Conservation (phyloP, 2,797 vertebrate genomes). For the Trematocara caparti region DNA sequence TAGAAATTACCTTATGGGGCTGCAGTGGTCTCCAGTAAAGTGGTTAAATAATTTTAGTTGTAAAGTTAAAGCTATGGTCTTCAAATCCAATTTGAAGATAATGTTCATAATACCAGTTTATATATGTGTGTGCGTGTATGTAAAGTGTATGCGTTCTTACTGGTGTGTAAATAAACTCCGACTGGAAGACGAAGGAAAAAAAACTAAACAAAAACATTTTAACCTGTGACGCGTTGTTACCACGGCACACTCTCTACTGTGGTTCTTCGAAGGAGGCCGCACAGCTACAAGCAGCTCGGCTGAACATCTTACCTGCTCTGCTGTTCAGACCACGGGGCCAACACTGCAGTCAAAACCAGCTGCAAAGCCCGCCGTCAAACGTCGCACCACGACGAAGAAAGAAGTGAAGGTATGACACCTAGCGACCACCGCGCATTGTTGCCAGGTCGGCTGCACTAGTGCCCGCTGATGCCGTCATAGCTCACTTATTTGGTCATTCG, state of each 20-base stretch:
- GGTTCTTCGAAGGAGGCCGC: neutral
- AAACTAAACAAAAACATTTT: neutral
- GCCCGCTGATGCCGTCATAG: neutral
- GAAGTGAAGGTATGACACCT: conserved; percentile 50
- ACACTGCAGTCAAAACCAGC: neutral
- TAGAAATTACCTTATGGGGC: neutral
- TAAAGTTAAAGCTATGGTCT: neutral
- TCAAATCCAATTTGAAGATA: neutral
- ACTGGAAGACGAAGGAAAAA: neutral
- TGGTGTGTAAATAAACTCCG: neutral
- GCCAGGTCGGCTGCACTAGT: neutral
- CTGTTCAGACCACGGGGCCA: neutral
- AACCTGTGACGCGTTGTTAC: neutral
- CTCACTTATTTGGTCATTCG: neutral
- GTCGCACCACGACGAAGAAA: neutral
- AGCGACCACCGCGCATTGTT: conserved; percentile 5
- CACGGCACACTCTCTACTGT: neutral
- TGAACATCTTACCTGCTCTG: neutral
- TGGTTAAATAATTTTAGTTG: neutral
- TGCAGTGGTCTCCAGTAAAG: neutral
- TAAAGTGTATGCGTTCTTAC: neutral
- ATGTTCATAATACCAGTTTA: neutral
- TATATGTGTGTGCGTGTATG: rapidly evolving
- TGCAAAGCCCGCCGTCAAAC: neutral
- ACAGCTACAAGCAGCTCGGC: neutral